Conservation (phyloP, 1,140 invertebrate genomes). For the Hyphantria cunea region DNA sequence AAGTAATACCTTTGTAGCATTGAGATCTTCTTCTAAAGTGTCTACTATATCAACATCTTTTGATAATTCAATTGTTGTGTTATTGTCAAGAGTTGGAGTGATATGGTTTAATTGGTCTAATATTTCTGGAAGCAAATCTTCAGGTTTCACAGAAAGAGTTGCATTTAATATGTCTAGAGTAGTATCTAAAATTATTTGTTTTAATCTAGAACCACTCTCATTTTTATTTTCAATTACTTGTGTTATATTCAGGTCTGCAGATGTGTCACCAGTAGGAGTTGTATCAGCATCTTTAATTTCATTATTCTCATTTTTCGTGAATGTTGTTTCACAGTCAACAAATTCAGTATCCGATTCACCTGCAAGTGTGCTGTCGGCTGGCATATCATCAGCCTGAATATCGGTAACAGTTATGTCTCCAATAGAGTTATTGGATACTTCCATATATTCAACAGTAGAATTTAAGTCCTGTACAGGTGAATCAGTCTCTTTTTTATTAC, state of each 20-base stretch:
- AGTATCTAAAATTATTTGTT: slow-evolving; percentile 20
- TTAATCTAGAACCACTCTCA: slow-evolving; percentile 15
- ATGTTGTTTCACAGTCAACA: slow-evolving; percentile 71
- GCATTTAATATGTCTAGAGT: slow-evolving; percentile 26
- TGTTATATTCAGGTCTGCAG: slow-evolving; percentile 9
- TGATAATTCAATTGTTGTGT: too few species aligned
- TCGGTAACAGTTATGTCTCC: slow-evolving; percentile 46
- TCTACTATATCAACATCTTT: background rate
- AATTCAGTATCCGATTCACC: slow-evolving; percentile 67
- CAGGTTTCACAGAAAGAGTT: slow-evolving; percentile 17
- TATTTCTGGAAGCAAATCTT: slow-evolving; percentile 7
- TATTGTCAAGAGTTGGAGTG: background rate
- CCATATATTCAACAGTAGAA: slow-evolving; percentile 61
- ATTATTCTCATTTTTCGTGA: slow-evolving; percentile 46
- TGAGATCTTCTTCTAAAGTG: background rate
- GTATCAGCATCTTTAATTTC: slow-evolving; percentile 25
- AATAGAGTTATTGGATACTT: slow-evolving; percentile 59
- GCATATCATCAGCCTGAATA: slow-evolving; percentile 26
- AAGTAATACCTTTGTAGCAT: background rate
- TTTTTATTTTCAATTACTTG: slow-evolving; percentile 9
- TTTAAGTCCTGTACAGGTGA: slow-evolving; percentile 33
- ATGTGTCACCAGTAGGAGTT: background rate
- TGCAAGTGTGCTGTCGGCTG: slow-evolving; percentile 29
- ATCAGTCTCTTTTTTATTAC: slow-evolving; percentile 7
- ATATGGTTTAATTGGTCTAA: too few species aligned